Evolutionary conservation across 2,113 vertebrate species (phyloP).

Genomic region (Hypomesus transpacificus): DNA sequence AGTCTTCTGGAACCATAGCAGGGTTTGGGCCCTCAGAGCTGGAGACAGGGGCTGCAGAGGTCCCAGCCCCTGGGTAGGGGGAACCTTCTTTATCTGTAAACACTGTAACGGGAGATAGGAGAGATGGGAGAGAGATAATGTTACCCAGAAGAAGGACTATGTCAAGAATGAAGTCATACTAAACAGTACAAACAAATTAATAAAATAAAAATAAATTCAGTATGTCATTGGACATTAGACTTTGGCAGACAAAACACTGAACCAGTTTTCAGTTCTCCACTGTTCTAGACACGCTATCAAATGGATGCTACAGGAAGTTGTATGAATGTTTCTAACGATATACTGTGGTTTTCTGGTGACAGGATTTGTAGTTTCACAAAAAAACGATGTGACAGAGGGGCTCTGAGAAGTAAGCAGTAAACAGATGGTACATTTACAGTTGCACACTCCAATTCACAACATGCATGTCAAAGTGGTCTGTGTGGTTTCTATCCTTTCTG

Average conservation of each 20-base stretch:
- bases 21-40: conserved; percentile 44
- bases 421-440: too few species aligned
- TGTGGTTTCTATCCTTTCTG: too few species aligned
- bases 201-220: too few species aligned
- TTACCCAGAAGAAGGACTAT: too few species aligned
- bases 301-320: conserved; percentile 11
- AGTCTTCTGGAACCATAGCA: conserved; percentile 55
- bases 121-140: background rate
- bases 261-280: background rate
- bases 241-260: background rate
- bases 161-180: too few species aligned
- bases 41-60: conserved; percentile 42
- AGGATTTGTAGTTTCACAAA: background rate
- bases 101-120: background rate
- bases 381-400: background rate
- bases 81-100: conserved; percentile 31
- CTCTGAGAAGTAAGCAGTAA: background rate
- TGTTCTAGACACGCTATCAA: background rate
- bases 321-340: background rate
- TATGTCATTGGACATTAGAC: background rate
- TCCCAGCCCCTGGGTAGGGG: conserved; percentile 25
- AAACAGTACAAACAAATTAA: too few species aligned
- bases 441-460: too few species aligned
- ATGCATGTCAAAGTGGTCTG: too few species aligned
- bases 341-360: background rate